These are phyloP conservation scores for Danio albolineatus DNA, from an alignment of 2,797 vertebrate genomes.

Conservation along the genomic window DNA sequence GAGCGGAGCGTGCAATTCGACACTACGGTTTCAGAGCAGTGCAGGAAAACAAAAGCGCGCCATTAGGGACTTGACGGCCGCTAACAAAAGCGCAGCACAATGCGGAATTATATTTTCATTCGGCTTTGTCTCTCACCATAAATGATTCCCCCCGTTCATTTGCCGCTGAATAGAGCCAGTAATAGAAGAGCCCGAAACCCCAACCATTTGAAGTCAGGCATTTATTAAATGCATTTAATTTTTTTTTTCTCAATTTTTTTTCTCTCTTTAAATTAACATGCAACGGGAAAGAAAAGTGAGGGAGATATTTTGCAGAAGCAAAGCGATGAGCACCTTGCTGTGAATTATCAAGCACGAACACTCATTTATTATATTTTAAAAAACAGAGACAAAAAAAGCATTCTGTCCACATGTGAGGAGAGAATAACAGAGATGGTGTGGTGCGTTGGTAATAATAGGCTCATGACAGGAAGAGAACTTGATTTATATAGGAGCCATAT, in stretches of 20 bases:
- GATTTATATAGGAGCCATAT: not conserved
- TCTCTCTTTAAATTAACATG: slow-evolving; percentile 58
- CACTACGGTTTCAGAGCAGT: slow-evolving; percentile 84
- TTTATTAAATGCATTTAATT: slow-evolving; percentile 86
- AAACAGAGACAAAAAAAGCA: slow-evolving; percentile 47
- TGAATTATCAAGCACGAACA: slow-evolving; percentile 42
- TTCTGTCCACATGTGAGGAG: slow-evolving; percentile 6
- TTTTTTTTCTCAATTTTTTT: slow-evolving; percentile 63
- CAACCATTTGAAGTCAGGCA: slow-evolving; percentile 83
- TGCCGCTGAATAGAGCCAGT: slow-evolving; percentile 79
- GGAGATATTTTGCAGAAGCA: slow-evolving; percentile 66
- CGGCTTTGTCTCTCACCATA: slow-evolving; percentile 88
- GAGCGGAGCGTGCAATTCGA: slow-evolving; percentile 81
- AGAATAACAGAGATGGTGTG: slow-evolving; percentile 17
- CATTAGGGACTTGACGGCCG: slow-evolving; percentile 92
- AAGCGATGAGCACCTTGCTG: slow-evolving; percentile 60
- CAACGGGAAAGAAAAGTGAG: slow-evolving; percentile 37
- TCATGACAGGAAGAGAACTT: not conserved
- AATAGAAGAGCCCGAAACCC: slow-evolving; percentile 75
- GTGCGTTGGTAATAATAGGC: not conserved
- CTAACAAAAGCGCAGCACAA: slow-evolving; percentile 89
- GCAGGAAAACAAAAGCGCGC: slow-evolving; percentile 83
- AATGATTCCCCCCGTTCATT: slow-evolving; percentile 84
- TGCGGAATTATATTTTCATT: slow-evolving; percentile 95
- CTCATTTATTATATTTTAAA: slow-evolving; percentile 47